These are phyloP conservation scores for Nomada hirtipes DNA, from an alignment of 2,888 invertebrate genomes.

Conservation along the genomic window DNA sequence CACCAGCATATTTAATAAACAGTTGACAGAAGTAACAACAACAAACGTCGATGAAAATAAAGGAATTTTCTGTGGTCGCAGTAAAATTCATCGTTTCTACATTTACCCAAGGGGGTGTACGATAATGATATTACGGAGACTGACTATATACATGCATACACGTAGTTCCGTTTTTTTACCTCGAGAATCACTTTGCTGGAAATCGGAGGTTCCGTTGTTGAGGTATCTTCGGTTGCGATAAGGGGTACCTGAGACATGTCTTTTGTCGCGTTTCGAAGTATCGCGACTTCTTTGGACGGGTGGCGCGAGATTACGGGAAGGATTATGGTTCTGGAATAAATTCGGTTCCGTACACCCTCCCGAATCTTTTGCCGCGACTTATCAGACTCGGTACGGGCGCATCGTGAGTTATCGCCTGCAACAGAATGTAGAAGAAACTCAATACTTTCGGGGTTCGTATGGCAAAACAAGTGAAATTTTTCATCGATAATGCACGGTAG, in stretches of 20 bases:
- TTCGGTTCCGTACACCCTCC: slow-evolving; percentile 62
- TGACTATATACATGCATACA: too few species aligned
- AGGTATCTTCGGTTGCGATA: slow-evolving; percentile 54
- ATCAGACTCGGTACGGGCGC: slow-evolving; percentile 58
- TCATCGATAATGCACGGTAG: neutral
- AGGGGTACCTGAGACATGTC: slow-evolving; percentile 75
- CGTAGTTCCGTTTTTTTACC: slow-evolving; percentile 59
- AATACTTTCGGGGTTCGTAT: neutral
- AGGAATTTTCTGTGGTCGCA: too few species aligned
- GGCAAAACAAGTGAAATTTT: neutral
- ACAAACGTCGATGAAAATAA: too few species aligned
- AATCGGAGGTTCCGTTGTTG: slow-evolving; percentile 47
- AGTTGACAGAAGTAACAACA: too few species aligned
- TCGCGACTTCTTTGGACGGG: slow-evolving; percentile 36
- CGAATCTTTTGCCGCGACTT: slow-evolving; percentile 61
- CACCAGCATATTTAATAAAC: too few species aligned
- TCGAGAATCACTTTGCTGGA: slow-evolving; percentile 75
- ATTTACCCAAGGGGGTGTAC: too few species aligned
- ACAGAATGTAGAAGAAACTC: slow-evolving; percentile 24
- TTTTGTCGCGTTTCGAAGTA: slow-evolving; percentile 18
- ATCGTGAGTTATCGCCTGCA: slow-evolving; percentile 69
- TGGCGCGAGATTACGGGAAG: slow-evolving; percentile 43
- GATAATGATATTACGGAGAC: too few species aligned
- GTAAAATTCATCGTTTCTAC: too few species aligned
- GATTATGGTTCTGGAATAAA: slow-evolving; percentile 57